Evolutionary conservation across 2,113 vertebrate species (phyloP).

Genomic region (Heterocephalus glaber): DNA sequence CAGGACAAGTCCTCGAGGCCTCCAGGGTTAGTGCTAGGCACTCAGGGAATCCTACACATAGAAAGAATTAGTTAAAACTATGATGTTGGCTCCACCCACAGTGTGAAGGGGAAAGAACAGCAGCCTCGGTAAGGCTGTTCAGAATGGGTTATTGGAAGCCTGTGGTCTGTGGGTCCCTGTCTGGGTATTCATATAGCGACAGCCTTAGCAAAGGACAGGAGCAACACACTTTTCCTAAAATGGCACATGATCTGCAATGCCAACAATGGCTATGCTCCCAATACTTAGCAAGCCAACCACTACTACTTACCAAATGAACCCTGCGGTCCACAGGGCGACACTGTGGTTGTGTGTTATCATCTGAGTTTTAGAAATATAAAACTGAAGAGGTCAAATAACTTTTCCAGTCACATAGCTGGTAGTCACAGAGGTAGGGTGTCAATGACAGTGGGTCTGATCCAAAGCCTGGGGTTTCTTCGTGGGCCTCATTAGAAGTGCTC

Average conservation of each 20-base stretch:
- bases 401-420: neutral
- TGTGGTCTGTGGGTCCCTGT: rapidly evolving
- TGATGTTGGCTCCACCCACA: neutral
- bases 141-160: neutral
- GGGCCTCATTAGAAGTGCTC: neutral
- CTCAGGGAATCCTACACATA: too few species aligned
- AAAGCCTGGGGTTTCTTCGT: neutral
- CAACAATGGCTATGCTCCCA: rapidly evolving
- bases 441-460: neutral
- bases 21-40: rapidly evolving
- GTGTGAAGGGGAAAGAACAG: neutral
- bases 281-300: too few species aligned
- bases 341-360: rapidly evolving
- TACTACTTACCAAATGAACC: neutral
- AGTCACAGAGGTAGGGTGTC: rapidly evolving
- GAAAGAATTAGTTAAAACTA: neutral
- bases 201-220: neutral
- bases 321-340: rapidly evolving
- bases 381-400: neutral
- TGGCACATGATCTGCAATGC: neutral
- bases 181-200: rapidly evolving
- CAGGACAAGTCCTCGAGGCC: neutral
- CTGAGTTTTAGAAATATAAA: neutral
- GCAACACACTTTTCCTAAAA: neutral
- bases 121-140: rapidly evolving